Evolutionary conservation across 2,113 vertebrate genomes (phyloP).

Genomic region (Dromaius novaehollandiae): DNA sequence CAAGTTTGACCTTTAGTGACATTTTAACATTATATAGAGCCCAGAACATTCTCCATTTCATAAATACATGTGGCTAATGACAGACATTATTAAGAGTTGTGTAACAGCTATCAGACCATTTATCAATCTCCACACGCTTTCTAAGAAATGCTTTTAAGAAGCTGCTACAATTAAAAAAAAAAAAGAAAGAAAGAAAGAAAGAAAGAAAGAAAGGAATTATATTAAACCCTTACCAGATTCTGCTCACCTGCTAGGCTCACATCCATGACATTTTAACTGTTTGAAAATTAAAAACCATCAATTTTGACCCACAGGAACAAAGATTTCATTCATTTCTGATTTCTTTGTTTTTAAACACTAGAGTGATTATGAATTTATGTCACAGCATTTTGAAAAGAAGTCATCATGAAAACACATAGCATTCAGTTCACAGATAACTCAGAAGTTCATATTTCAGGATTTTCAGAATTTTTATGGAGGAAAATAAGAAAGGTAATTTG

Average conservation of each 20-base stretch:
- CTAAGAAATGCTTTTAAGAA: not conserved
- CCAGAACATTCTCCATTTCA: not conserved
- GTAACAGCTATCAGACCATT: not conserved
- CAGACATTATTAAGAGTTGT: not conserved
- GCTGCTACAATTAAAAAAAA: not conserved
- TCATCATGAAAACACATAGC: not conserved
- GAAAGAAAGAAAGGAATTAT: not conserved
- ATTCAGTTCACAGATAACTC: not conserved
- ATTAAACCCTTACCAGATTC: not conserved
- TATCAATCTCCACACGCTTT: not conserved
- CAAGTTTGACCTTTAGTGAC: not conserved
- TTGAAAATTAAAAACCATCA: not conserved
- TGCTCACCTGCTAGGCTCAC: not conserved
- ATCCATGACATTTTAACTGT: not conserved
- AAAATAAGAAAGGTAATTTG: not conserved
- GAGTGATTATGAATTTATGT: not conserved
- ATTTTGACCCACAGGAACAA: not conserved
- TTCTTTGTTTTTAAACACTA: not conserved
- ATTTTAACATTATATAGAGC: not conserved
- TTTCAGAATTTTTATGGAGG: not conserved
- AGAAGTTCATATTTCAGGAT: not conserved
- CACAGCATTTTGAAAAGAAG: not conserved
- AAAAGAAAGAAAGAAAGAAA: fast-evolving
- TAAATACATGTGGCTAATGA: not conserved
- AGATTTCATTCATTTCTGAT: not conserved